Evolutionary conservation across 2,888 invertebrate genomes (phyloP).

Genomic region (Drosophila ustulata): DNA sequence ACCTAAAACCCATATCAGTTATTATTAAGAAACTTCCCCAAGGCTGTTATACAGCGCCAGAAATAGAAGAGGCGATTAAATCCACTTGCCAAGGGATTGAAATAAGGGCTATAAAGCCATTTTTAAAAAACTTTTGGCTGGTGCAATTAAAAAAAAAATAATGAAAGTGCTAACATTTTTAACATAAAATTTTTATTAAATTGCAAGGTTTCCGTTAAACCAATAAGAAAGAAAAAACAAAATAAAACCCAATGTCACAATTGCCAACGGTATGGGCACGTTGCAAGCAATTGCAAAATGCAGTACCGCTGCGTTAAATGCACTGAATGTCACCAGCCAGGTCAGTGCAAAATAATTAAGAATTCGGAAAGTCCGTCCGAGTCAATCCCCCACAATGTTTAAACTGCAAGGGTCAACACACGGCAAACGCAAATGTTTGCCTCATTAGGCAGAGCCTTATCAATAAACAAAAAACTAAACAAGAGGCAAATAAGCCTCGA

Average conservation of each 20-base stretch:
- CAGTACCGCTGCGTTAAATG: constrained; percentile 19
- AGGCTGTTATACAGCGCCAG: not conserved
- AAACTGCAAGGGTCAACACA: constrained; percentile 11
- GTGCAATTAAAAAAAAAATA: not conserved
- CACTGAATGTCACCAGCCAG: constrained; percentile 3
- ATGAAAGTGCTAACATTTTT: not conserved
- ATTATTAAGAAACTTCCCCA: not conserved
- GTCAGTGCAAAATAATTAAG: constrained; percentile 1
- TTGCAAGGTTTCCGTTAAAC: not conserved
- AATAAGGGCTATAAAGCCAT: not conserved
- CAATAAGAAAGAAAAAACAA: not conserved
- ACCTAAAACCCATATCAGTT: not conserved
- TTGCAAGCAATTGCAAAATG: constrained; percentile 26
- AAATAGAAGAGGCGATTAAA: not conserved
- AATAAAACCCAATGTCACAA: constrained; percentile 15
- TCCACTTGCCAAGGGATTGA: not conserved
- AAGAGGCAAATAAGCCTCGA: too few species aligned
- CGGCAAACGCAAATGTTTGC: constrained; percentile 19
- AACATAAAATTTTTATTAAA: not conserved
- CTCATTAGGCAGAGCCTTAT: not conserved
- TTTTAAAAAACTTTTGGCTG: constrained; percentile 11
- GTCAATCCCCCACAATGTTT: not conserved
- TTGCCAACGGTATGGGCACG: constrained; percentile 10
- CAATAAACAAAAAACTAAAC: not conserved
- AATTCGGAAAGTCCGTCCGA: not conserved